Evolutionary conservation across 2,797 vertebrate species (phyloP), one percentile per base, ranked within the genome.

Genomic region (Chromobotia macracanthus): DNA sequence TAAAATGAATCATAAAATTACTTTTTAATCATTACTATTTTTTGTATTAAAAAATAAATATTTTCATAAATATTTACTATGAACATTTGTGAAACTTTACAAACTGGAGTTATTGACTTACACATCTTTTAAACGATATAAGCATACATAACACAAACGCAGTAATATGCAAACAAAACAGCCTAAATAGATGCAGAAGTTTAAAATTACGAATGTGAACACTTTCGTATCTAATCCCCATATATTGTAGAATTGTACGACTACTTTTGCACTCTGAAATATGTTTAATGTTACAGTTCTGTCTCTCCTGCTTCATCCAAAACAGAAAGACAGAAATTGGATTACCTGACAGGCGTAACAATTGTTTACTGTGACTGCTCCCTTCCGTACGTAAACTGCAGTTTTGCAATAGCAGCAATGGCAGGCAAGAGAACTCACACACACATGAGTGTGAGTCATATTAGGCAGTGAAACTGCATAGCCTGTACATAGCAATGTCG

Each of bases 271-370:
- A n/a, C 10, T 28, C 11, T 53, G n/a, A 61, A 61, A 61, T 25
- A 61, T 31, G 60, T 61, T 15, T 1, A 38, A 50, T 50, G 15
- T 35, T 23, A 13, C 35, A 67, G 38, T 21, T 1, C 18, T 58
- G 11, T 41, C 2, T 28, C 16, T 67, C 11, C 35, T 28, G 21
- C 7, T 58, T 16, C 15, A 31, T 58, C 1, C 7, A 68, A 44
- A 15, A 31, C 8, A 23, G 13, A 48, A 67, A 21, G 5, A 16
- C 1, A 21, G 5, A 25, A 35, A 44, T 5, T 3, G 1, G 1
- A 35, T 85, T 83, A 85, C 84, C 84, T 83, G 19, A 46, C 5
- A 50, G 48, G 6, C 19, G n/a, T 23, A 9, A 11, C 41, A 44
- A 11, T 44, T 11, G 41, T 44, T 10, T 16, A 51, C 6, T 61